These are phyloP conservation scores for Bagarius yarrelli DNA, from an alignment of 2,113 vertebrate genomes.

Conservation along the genomic window DNA sequence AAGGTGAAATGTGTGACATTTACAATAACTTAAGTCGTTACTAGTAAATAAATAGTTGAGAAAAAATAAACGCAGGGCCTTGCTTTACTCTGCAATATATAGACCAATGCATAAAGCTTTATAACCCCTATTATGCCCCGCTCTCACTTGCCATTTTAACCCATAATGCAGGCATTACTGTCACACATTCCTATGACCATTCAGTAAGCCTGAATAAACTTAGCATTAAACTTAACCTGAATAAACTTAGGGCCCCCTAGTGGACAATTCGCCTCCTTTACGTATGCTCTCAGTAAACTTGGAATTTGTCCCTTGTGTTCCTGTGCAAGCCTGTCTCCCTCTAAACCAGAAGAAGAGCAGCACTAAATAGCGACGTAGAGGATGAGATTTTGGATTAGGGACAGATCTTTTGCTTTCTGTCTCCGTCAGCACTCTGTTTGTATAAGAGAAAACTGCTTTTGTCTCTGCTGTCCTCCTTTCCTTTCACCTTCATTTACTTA, in stretches of 20 bases:
- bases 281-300: background rate
- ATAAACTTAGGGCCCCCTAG: background rate
- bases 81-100: background rate
- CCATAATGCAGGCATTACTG: background rate
- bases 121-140: background rate
- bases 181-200: background rate
- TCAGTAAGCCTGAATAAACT: background rate
- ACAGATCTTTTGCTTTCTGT: slow-evolving; percentile 31
- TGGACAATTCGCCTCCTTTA: background rate
- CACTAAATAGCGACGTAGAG: background rate
- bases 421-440: slow-evolving; percentile 26
- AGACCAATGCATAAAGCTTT: background rate
- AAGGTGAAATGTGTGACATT: background rate
- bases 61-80: background rate
- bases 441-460: slow-evolving; percentile 14
- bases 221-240: too few species aligned
- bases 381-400: slow-evolving; percentile 37
- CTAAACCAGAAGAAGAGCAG: background rate
- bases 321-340: background rate
- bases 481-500: slow-evolving; percentile 26
- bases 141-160: background rate
- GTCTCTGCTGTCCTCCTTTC: slow-evolving; percentile 21
- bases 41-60: background rate
- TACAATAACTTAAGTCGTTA: background rate
- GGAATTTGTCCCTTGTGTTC: background rate